Evolutionary conservation across 2,113 vertebrate species (phyloP), one percentile per base, ranked within the genome.

Genomic region (Callopanchax toddi): DNA sequence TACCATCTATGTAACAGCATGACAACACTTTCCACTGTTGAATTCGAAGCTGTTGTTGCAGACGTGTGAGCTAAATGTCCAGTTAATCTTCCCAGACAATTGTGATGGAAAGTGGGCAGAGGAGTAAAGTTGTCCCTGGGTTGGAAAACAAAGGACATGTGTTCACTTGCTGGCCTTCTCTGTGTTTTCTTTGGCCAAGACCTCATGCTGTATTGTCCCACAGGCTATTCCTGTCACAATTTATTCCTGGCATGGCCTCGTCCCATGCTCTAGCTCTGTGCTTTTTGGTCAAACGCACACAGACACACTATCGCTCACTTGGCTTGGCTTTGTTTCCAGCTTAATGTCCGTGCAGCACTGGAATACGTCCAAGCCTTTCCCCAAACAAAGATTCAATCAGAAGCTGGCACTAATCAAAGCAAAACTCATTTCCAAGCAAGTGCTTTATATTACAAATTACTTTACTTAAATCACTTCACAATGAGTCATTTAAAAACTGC

Each of bases 171-270:
- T 89, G 87, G 82, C 76, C 63, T 45, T 0, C 42, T 34, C 50
- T 29, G 17, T 85, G 76, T 85, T 87, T 82, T 49, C 36, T 20
- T 81, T 89, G 82, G 84, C 86, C 74, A 71, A 40, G 60, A 60
- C 57, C 56, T 68, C 52, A 43, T 62, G 62, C 62, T 67, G 54
- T 32, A 50, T 46, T 70, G 78, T 81, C 76, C 74, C 71, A 67
- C 53, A 52, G 48, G 42, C 69, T 40, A 36, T 53, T 73, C 34
- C 61, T 52, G 1, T 62, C 67, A 74, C 53, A 84, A 70, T 76
- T 39, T 11, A 69, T 74, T 78, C 56, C 81, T 70, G 58, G 55
- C 60, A 54, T 21, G 56, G 40, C 55, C 15, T 71, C 54, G 4
- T 37, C 15, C 11, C 29, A n/a, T 34, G 61, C 37, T 26, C 25